These are phyloP conservation scores for Hemiscyllium ocellatum DNA, from an alignment of 2,113 vertebrate genomes.

Conservation along the genomic window DNA sequence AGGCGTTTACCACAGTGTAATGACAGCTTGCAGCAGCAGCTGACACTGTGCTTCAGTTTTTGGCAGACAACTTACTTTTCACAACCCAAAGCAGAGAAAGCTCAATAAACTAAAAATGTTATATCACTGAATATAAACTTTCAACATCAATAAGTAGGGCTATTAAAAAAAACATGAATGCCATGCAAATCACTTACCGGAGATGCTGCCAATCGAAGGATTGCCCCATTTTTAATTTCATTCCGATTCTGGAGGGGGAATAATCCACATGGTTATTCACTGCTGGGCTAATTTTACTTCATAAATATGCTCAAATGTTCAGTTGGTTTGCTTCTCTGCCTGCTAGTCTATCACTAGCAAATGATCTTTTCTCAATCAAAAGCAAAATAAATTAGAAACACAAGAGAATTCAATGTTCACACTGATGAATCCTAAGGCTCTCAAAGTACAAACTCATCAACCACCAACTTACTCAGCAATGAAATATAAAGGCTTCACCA, in stretches of 20 bases:
- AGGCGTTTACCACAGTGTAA: not conserved
- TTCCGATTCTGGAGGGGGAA: conserved; percentile 81
- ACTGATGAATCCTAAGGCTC: not conserved
- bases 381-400: not conserved
- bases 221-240: conserved; percentile 95
- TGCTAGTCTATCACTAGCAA: not conserved
- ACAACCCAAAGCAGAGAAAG: not conserved
- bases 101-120: not conserved
- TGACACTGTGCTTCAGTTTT: not conserved
- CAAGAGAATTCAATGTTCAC: not conserved
- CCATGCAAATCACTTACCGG: conserved; percentile 68
- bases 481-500: not conserved
- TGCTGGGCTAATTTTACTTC: not conserved
- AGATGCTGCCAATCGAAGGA: conserved; percentile 84
- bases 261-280: conserved; percentile 22
- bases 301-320: not conserved
- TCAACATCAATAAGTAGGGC: not conserved
- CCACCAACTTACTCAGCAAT: not conserved
- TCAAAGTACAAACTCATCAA: not conserved
- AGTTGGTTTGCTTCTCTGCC: not conserved
- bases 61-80: not conserved
- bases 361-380: not conserved
- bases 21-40: not conserved
- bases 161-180: not conserved
- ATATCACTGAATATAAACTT: not conserved